Conservation (phyloP, 2,888 invertebrate species). For the Osmoderma eremita region DNA sequence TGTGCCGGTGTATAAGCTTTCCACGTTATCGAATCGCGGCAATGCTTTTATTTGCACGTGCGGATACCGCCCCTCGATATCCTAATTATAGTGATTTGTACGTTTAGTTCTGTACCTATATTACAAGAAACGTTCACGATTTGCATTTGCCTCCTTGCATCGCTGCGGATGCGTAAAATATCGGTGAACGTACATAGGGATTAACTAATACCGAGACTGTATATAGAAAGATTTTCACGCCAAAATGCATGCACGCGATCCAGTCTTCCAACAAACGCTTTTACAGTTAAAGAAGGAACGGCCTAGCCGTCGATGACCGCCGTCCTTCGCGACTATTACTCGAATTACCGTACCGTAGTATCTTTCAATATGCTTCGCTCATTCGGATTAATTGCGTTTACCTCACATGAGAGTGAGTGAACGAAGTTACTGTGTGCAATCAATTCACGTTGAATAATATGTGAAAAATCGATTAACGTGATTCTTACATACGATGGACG, state of each 20-base stretch:
- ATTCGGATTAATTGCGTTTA: slow-evolving; percentile 12
- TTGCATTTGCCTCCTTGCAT: not conserved
- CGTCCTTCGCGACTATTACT: not conserved
- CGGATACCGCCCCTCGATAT: no score
- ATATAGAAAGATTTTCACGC: not conserved
- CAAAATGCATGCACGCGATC: slow-evolving; percentile 1
- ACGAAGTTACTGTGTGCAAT: no score
- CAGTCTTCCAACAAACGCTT: not conserved
- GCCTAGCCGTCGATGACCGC: not conserved
- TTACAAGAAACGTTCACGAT: slow-evolving; percentile 6
- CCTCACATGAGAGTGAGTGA: no score
- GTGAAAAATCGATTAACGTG: slow-evolving; percentile 14
- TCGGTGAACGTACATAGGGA: no score
- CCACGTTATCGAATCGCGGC: slow-evolving; percentile 3
- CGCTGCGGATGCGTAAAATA: slow-evolving; percentile 21
- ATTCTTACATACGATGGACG: not conserved
- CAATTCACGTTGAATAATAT: no score
- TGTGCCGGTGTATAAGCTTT: no score
- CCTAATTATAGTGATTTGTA: no score
- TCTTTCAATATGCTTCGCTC: not conserved
- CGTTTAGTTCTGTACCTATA: not conserved
- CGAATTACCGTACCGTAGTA: slow-evolving; percentile 1
- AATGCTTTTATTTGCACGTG: not conserved
- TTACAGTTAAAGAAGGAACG: slow-evolving; percentile 8
- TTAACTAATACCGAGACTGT: slow-evolving; percentile 1